Percentiles rank a stretch among this genome's conserved stretches.
phyloP scores from a whole-genome alignment of 37 sponge, comb jelly and placozoan species.

The Eunapius fragilis region DNA sequence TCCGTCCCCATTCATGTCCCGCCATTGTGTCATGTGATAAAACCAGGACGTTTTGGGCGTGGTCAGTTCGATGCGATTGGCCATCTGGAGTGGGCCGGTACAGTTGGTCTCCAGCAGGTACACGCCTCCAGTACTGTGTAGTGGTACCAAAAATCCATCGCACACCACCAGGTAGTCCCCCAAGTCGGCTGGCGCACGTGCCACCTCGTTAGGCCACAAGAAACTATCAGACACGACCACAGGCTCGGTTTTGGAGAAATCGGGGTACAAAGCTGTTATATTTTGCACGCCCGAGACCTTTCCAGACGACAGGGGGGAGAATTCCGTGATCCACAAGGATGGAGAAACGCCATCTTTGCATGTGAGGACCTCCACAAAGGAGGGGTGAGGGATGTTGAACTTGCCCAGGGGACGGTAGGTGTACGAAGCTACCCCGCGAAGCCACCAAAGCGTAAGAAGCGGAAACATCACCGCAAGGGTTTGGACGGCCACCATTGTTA shows the following conservation, averaged over 20 bases:
- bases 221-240: slow-evolving; percentile 5
- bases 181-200: slow-evolving; percentile 32
- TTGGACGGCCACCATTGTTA: no score
- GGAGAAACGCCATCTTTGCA: slow-evolving; percentile 11
- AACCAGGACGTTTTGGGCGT: slow-evolving; percentile 7
- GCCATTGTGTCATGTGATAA: slow-evolving; percentile 43
- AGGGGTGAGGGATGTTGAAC: slow-evolving; percentile 25
- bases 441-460: no score
- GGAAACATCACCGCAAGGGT: no score
- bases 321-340: slow-evolving; percentile 61
- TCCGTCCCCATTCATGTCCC: slow-evolving; percentile 55
- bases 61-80: slow-evolving; percentile 33
- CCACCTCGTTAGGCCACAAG: slow-evolving; percentile 49
- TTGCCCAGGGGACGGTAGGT: slow-evolving; percentile 41
- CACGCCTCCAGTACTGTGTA: slow-evolving; percentile 18
- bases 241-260: slow-evolving; percentile 34
- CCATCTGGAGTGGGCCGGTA: neutral
- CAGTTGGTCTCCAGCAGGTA: slow-evolving; percentile 29
- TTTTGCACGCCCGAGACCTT: slow-evolving; percentile 16
- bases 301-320: slow-evolving; percentile 40
- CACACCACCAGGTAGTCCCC: slow-evolving; percentile 41
- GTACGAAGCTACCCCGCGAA: no score
- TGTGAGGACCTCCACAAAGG: slow-evolving; percentile 33
- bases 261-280: slow-evolving; percentile 7
- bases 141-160: slow-evolving; percentile 55